These are phyloP conservation scores for Indicator maculatus DNA, from an alignment of 2,113 vertebrate species.

Conservation along the genomic window DNA sequence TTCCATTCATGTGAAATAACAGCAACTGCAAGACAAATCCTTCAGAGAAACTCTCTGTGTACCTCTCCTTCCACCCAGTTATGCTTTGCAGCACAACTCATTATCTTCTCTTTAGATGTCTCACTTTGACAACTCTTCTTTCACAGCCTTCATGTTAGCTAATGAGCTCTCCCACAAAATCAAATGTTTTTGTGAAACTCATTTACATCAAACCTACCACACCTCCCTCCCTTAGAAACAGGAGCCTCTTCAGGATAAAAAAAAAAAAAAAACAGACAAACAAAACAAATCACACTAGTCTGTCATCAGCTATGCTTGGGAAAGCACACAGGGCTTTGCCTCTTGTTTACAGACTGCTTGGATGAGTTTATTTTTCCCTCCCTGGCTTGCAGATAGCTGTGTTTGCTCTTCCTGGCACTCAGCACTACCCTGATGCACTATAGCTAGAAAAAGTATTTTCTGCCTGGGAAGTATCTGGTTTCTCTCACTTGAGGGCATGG, in stretches of 20 bases:
- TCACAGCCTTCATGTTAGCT: slow-evolving; percentile 31
- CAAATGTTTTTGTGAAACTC: slow-evolving; percentile 15
- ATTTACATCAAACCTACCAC: slow-evolving; percentile 16
- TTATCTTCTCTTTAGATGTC: slow-evolving; percentile 52
- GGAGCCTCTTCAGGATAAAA: slow-evolving; percentile 2
- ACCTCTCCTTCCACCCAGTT: neutral
- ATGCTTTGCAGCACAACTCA: slow-evolving; percentile 23
- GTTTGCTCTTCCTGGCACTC: neutral
- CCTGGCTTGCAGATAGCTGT: neutral
- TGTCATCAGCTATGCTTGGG: neutral
- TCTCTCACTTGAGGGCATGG: neutral
- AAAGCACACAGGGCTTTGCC: neutral
- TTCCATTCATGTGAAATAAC: neutral
- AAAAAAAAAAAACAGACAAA: slow-evolving; percentile 35
- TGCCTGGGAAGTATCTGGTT: neutral
- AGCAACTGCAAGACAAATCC: neutral
- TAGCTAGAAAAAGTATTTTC: neutral
- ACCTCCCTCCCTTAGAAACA: slow-evolving; percentile 14
- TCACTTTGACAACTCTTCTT: slow-evolving; percentile 55
- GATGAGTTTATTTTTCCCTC: neutral
- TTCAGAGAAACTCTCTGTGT: neutral
- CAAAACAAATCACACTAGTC: slow-evolving; percentile 21
- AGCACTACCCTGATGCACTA: neutral
- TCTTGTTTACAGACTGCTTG: neutral
- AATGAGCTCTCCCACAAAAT: slow-evolving; percentile 31